Evolutionary conservation across 2,888 invertebrate species (phyloP).

Genomic region (Hemaris fuciformis): DNA sequence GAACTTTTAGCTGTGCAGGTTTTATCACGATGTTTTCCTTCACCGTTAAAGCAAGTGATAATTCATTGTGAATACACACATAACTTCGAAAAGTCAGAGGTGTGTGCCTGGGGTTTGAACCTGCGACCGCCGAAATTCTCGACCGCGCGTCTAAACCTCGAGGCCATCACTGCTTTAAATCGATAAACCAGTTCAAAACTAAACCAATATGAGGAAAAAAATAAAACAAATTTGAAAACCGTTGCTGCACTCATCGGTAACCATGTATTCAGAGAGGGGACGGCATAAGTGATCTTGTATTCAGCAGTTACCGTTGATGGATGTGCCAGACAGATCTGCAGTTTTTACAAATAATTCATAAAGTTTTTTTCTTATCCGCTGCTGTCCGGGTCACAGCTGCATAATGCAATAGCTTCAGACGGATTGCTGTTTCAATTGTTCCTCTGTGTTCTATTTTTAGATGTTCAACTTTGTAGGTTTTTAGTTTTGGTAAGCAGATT

Average conservation of each 20-base stretch:
- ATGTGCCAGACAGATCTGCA: conserved; percentile 47
- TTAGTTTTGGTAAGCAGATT: not conserved
- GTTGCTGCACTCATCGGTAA: conserved; percentile 13
- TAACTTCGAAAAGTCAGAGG: too few species aligned
- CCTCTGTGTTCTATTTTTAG: conserved; percentile 16
- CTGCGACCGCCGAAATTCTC: too few species aligned
- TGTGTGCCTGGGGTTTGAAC: too few species aligned
- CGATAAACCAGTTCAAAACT: not conserved
- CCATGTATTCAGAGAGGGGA: conserved; percentile 14
- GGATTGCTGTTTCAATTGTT: conserved; percentile 19
- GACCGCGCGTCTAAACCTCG: too few species aligned
- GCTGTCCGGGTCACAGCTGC: conserved; percentile 53
- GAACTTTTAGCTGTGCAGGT: too few species aligned
- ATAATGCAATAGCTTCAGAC: conserved; percentile 45
- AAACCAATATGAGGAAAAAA: not conserved
- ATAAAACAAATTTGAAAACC: conserved; percentile 5
- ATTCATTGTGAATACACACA: too few species aligned
- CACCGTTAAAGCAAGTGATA: too few species aligned
- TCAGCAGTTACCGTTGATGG: conserved; percentile 32
- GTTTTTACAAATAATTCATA: conserved; percentile 41
- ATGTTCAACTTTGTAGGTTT: conserved; percentile 1
- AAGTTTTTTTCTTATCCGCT: conserved; percentile 21
- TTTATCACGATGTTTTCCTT: too few species aligned
- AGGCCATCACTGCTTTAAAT: too few species aligned
- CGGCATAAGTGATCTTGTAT: conserved; percentile 25